Conservation (phyloP, 2,113 vertebrate species). For the Thoracochromis brauschi region DNA sequence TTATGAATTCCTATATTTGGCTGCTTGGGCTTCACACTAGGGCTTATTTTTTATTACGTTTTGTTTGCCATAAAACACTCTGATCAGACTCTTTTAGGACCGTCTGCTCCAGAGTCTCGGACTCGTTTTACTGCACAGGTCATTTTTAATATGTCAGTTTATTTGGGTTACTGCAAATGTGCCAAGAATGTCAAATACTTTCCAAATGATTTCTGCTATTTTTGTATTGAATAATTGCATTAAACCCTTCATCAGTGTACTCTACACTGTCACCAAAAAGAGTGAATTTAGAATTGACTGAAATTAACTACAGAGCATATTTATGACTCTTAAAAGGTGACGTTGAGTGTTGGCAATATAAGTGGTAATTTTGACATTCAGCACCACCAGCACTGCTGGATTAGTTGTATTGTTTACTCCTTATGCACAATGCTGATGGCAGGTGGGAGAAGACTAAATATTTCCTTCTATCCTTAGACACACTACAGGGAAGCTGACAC, state of each 20-base stretch:
- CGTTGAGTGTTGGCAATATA: background rate
- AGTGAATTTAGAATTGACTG: background rate
- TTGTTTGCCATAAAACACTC: background rate
- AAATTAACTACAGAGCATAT: background rate
- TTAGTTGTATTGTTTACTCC: background rate
- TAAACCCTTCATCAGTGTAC: background rate
- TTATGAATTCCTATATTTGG: conserved; percentile 26
- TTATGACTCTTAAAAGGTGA: background rate
- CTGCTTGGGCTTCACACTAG: background rate
- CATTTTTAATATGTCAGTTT: background rate
- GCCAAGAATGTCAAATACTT: background rate
- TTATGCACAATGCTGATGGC: background rate
- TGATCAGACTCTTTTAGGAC: background rate
- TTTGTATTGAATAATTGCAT: background rate
- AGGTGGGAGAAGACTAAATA: background rate
- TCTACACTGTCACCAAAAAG: background rate
- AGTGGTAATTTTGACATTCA: background rate
- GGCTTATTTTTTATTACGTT: background rate
- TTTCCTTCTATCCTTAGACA: background rate
- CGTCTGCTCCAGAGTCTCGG: background rate
- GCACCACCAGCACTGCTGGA: background rate
- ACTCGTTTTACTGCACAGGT: background rate
- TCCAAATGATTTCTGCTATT: background rate
- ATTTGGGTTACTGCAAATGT: background rate
- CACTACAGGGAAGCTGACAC: background rate